A percentile compares a stretch with the other conserved stretches of the same genome.
Evolutionary conservation across 2,888 invertebrate genomes (phyloP).

Genomic region (Polydrusus tereticollis): DNA sequence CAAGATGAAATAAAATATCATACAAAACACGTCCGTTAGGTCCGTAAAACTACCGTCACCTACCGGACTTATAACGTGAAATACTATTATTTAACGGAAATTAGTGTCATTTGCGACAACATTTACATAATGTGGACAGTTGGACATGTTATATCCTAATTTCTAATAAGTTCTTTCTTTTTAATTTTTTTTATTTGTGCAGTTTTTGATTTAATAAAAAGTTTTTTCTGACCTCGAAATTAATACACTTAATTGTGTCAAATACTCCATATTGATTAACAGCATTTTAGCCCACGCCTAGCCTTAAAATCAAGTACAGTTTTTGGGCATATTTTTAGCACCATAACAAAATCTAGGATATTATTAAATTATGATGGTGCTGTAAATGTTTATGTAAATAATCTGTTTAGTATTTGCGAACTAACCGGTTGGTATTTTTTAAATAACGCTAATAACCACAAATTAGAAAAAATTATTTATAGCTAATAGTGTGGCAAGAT

Average conservation of each 20-base stretch:
- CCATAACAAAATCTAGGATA: constrained; percentile 19
- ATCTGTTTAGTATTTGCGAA: constrained; percentile 1
- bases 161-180: too few species aligned
- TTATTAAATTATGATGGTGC: constrained; percentile 15
- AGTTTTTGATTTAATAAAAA: background rate
- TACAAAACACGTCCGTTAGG: too few species aligned
- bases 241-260: background rate
- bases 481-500: background rate
- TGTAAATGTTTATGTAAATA: constrained; percentile 27
- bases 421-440: constrained; percentile 15
- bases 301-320: constrained; percentile 12
- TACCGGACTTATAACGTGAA: too few species aligned
- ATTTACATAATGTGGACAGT: too few species aligned
- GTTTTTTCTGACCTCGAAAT: background rate
- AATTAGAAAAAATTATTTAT: constrained; percentile 1
- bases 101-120: too few species aligned
- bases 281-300: background rate
- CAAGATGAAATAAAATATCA: too few species aligned
- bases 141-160: too few species aligned
- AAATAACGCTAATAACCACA: constrained; percentile 3
- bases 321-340: constrained; percentile 19
- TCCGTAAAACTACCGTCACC: too few species aligned
- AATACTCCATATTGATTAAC: background rate
- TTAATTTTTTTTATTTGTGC: background rate
- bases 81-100: too few species aligned